phyloP scores from a whole-genome alignment of 2,113 vertebrate species.

The Ammospiza caudacuta region DNA sequence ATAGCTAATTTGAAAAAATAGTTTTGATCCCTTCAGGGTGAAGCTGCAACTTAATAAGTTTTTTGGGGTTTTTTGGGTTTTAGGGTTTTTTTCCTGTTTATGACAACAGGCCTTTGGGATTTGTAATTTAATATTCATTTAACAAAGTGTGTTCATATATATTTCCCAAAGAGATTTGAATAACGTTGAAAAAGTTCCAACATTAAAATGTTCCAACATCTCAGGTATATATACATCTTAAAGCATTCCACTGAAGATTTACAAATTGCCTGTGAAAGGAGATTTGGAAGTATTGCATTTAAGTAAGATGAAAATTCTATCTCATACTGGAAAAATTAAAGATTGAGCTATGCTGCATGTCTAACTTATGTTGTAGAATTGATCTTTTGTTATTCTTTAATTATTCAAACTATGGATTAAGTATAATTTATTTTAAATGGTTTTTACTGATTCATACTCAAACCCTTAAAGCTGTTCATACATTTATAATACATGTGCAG shows the following conservation, averaged over 20 bases:
- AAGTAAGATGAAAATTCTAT: not conserved
- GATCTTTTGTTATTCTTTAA: not conserved
- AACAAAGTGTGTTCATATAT: not conserved
- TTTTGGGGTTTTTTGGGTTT: fast-evolving
- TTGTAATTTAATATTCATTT: not conserved
- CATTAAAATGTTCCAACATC: not conserved
- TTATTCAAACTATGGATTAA: not conserved
- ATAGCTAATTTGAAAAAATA: not conserved
- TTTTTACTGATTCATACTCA: not conserved
- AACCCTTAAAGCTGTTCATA: not conserved
- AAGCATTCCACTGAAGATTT: not conserved
- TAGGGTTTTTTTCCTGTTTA: not conserved
- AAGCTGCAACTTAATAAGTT: not conserved
- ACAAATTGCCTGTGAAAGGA: not conserved
- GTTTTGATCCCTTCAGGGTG: not conserved
- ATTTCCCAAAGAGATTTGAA: not conserved
- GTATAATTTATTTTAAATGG: not conserved
- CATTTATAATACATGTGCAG: not conserved
- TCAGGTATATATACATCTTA: not conserved
- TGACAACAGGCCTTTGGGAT: not conserved
- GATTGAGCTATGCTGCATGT: not conserved
- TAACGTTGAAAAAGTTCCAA: not conserved
- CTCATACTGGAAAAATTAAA: not conserved
- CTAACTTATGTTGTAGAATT: not conserved
- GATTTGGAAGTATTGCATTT: not conserved